Evolutionary conservation across 2,888 invertebrate genomes (phyloP), one percentile per base, ranked within the genome.

Genomic region (Trypoxylon attenuatum): DNA sequence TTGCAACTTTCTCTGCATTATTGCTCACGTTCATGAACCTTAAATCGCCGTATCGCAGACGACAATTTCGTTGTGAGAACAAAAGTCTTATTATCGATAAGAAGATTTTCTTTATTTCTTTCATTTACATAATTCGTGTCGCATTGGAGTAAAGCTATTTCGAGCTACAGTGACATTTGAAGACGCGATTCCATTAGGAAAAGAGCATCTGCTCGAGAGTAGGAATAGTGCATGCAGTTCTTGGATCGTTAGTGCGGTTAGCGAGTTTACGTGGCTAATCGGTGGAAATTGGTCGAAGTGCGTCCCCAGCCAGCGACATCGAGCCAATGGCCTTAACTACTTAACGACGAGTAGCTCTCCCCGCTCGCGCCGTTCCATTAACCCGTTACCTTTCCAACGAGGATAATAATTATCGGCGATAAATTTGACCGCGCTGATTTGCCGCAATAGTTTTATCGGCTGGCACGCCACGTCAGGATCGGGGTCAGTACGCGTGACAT

Each of bases 331-430:
- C 25, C 70, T 74, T 77, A 75, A 78, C 73, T 72, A 79, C 68
- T 71, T 66, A 66, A 72, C 66, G 68, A 74, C 60, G 58, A n/a
- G 51, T 45, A 38, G 49, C 59, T 23, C 29, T 57, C 55, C 72
- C 55, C 46, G 54, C 22, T 46, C 42, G 25, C 62, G 69, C 60
- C 68, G 52, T 69, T 71, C 58, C 68, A 66, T 68, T 76, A 69
- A 56, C 68, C 51, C 71, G 58, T 43, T 52, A 52, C 22, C 60
- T 57, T 21, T 51, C 45, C 53, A 57, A 61, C 61, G 53, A 68
- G 63, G 52, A 71, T 61, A 69, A 72, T 74, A 72, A 79, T 77
- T 74, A 78, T 71, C 57, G 58, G 16, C 57, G 45, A 69, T 79
- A 75, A 77, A 77, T 77, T 68, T 61, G 57, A 33, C 45, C 16